phyloP scores from a whole-genome alignment of 2,113 vertebrate species.

The Etheostoma spectabile region DNA sequence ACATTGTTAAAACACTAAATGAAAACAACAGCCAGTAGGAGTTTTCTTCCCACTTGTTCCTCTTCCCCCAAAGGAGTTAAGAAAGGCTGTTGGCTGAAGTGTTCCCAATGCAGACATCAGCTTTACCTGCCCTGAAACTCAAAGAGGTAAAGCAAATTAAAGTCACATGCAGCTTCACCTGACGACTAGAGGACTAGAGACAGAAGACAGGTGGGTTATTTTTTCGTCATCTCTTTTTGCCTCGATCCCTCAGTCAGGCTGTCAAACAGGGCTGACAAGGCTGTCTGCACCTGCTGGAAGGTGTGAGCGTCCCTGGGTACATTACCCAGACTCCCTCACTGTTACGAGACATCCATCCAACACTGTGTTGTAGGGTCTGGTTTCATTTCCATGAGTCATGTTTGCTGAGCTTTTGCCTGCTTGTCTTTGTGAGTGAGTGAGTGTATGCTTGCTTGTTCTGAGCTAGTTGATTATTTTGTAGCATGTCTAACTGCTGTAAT shows the following conservation, averaged over 20 bases:
- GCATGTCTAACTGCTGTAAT: conserved; percentile 56
- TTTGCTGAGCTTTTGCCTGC: conserved; percentile 43
- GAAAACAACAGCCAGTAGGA: conserved; percentile 21
- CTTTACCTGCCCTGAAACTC: conserved; percentile 34
- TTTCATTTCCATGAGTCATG: conserved; percentile 70
- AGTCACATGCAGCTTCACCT: conserved; percentile 13
- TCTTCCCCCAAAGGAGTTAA: conserved; percentile 14
- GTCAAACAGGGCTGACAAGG: conserved; percentile 44
- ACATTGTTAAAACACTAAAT: conserved; percentile 27
- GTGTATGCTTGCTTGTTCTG: conserved; percentile 37
- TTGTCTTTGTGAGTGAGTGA: conserved; percentile 43
- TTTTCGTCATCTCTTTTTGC: conserved; percentile 29
- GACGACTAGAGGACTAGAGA: background rate
- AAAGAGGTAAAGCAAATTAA: conserved; percentile 40
- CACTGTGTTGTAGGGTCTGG: conserved; percentile 31
- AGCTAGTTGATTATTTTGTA: conserved; percentile 50
- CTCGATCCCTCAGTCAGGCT: conserved; percentile 25
- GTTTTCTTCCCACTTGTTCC: conserved; percentile 28
- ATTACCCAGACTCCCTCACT: conserved; percentile 48
- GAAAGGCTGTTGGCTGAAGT: conserved; percentile 8
- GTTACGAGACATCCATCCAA: conserved; percentile 56
- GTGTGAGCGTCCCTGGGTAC: conserved; percentile 44
- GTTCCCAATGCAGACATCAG: conserved; percentile 8
- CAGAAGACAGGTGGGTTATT: conserved; percentile 11
- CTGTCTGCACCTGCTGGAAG: conserved; percentile 58